A percentile compares a stretch with the other conserved stretches of the same genome.
Evolutionary conservation across 2,888 invertebrate genomes (phyloP).

Genomic region (Griposia aprilina): DNA sequence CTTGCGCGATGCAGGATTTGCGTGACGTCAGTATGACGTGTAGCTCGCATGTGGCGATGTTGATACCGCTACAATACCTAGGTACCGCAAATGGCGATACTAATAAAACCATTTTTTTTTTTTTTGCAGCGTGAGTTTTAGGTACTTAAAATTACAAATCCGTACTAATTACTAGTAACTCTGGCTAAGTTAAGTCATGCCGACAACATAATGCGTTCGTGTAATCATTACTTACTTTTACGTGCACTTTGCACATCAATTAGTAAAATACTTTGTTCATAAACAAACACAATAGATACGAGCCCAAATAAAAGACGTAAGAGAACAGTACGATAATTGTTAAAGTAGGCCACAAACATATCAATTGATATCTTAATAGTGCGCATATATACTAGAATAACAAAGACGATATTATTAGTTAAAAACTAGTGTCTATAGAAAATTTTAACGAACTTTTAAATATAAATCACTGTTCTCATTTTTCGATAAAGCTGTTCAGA

Average conservation of each 20-base stretch:
- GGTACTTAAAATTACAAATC: conserved; percentile 23
- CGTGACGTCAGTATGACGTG: too few species aligned
- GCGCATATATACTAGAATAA: conserved; percentile 13
- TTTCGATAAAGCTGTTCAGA: not conserved
- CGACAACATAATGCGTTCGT: conserved; percentile 30
- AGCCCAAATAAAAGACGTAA: conserved; percentile 23
- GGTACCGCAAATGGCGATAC: not conserved
- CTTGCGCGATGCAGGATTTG: too few species aligned
- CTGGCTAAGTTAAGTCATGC: conserved; percentile 35
- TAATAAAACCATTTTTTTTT: too few species aligned
- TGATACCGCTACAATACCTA: too few species aligned
- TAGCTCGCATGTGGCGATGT: too few species aligned
- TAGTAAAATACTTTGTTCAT: conserved; percentile 17
- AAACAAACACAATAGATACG: conserved; percentile 18
- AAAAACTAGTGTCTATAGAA: not conserved
- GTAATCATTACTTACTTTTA: conserved; percentile 29
- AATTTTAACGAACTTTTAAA: not conserved
- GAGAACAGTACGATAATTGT: conserved; percentile 38
- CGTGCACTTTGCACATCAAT: conserved; percentile 39
- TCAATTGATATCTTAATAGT: conserved; percentile 60
- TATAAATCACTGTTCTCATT: not conserved
- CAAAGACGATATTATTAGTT: not conserved
- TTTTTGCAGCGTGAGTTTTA: not conserved
- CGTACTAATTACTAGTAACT: conserved; percentile 30
- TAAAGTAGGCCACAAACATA: conserved; percentile 58